phyloP scores from a whole-genome alignment of 1,140 invertebrate species.

The Lordiphosa collinella region DNA sequence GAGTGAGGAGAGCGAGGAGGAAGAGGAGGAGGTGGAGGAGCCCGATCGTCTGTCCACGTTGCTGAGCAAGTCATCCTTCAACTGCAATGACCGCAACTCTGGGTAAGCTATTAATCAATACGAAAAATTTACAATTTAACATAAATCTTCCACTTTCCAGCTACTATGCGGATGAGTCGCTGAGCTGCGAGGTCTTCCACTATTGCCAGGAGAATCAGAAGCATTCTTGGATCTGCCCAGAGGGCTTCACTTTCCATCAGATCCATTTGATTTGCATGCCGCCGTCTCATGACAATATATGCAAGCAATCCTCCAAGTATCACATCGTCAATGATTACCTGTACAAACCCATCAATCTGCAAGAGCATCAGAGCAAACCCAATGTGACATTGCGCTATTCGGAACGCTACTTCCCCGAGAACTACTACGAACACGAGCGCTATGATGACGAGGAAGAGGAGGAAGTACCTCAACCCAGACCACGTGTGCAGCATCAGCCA shows the following conservation, averaged over 20 bases:
- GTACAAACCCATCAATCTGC: constrained; percentile 91
- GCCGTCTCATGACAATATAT: constrained; percentile 92
- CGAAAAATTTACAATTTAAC: background rate
- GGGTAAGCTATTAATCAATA: constrained; percentile 79
- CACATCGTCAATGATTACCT: constrained; percentile 96
- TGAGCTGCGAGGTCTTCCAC: constrained; percentile 95
- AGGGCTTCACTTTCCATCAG: constrained; percentile 95
- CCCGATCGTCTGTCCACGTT: constrained; percentile 90
- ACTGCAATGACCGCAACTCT: constrained; percentile 88
- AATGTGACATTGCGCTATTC: constrained; percentile 89
- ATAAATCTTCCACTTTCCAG: constrained; percentile 13
- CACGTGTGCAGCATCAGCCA: constrained; percentile 60
- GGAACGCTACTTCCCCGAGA: constrained; percentile 89
- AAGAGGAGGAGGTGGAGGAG: constrained; percentile 91
- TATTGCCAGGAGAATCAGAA: constrained; percentile 94
- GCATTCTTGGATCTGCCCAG: constrained; percentile 96
- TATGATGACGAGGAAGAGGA: constrained; percentile 83
- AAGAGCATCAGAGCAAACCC: constrained; percentile 88
- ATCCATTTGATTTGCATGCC: constrained; percentile 96
- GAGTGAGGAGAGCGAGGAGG: constrained; percentile 74
- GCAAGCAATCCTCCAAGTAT: constrained; percentile 92
- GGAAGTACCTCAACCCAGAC: constrained; percentile 61
- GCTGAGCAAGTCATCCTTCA: constrained; percentile 91
- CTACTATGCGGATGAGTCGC: constrained; percentile 94
- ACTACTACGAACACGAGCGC: constrained; percentile 86